A percentile compares a stretch with the other conserved stretches of the same genome.
Evolutionary conservation across 2,797 vertebrate species (phyloP).

Genomic region (Champsocephalus gunnari): DNA sequence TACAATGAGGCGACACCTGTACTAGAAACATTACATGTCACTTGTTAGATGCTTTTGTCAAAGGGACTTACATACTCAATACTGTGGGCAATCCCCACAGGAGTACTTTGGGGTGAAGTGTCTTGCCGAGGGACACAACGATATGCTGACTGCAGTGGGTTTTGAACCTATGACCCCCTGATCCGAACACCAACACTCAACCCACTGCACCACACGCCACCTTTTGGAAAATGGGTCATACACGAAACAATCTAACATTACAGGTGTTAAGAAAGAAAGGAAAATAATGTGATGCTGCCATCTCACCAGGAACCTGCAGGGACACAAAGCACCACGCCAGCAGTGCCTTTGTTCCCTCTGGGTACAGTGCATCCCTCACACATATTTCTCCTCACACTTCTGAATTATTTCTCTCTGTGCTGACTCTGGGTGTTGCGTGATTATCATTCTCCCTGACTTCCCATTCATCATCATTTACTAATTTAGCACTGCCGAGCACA

Average conservation of each 20-base stretch:
- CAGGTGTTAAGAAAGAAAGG: background rate
- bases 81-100: too few relatives aligned
- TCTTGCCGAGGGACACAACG: too few relatives aligned
- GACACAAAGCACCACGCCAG: slow-evolving; percentile 4
- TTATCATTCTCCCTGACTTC: slow-evolving; percentile 57
- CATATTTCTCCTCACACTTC: slow-evolving; percentile 34
- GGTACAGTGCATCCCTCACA: slow-evolving; percentile 3
- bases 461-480: slow-evolving; percentile 74
- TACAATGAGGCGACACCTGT: slow-evolving; percentile 13
- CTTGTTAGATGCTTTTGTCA: too few relatives aligned
- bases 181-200: too few relatives aligned
- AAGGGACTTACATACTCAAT: too few relatives aligned
- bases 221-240: too few relatives aligned
- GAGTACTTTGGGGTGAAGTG: too few relatives aligned
- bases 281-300: slow-evolving; percentile 24
- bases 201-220: too few relatives aligned
- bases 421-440: slow-evolving; percentile 48
- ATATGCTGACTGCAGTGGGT: too few relatives aligned
- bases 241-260: background rate
- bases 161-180: too few relatives aligned
- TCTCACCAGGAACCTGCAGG: slow-evolving; percentile 8
- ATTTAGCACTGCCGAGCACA: slow-evolving; percentile 57
- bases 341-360: background rate
- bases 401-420: slow-evolving; percentile 37
- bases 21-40: background rate